phyloP scores from a whole-genome alignment of 2,113 vertebrate species.

The Sisor rabdophorus region DNA sequence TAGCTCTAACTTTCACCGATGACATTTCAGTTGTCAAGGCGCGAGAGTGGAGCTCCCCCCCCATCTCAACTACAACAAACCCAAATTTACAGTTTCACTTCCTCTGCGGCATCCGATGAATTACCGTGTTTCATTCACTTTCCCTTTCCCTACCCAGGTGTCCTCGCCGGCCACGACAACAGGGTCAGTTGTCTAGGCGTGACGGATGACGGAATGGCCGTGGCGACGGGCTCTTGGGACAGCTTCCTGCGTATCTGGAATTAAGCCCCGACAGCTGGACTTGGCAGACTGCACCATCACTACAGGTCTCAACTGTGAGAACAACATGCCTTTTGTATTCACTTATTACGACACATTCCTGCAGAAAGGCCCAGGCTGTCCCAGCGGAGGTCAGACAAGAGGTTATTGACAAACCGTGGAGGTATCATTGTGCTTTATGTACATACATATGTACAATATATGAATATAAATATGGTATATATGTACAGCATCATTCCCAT shows the following conservation, averaged over 20 bases:
- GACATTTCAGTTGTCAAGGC: too few relatives aligned
- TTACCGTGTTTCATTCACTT: neutral
- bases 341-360: conserved; percentile 37
- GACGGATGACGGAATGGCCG: conserved; percentile 93
- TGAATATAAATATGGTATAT: conserved; percentile 69
- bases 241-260: conserved; percentile 99
- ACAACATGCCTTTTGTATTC: conserved; percentile 36
- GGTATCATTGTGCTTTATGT: conserved; percentile 62
- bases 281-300: conserved; percentile 23
- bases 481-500: conserved; percentile 76
- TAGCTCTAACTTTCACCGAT: too few relatives aligned
- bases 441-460: conserved; percentile 61
- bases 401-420: conserved; percentile 26
- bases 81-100: neutral
- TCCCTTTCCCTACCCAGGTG: conserved; percentile 67
- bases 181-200: conserved; percentile 97
- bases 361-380: conserved; percentile 19
- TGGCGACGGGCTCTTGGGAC: conserved; percentile 98
- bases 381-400: conserved; percentile 3
- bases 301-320: conserved; percentile 28
- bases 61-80: too few relatives aligned
- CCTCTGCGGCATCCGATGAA: neutral
- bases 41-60: too few relatives aligned
- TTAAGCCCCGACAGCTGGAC: conserved; percentile 61
- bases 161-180: conserved; percentile 95